Conservation (phyloP, 2,888 invertebrate genomes). For the Ophion costatus region DNA sequence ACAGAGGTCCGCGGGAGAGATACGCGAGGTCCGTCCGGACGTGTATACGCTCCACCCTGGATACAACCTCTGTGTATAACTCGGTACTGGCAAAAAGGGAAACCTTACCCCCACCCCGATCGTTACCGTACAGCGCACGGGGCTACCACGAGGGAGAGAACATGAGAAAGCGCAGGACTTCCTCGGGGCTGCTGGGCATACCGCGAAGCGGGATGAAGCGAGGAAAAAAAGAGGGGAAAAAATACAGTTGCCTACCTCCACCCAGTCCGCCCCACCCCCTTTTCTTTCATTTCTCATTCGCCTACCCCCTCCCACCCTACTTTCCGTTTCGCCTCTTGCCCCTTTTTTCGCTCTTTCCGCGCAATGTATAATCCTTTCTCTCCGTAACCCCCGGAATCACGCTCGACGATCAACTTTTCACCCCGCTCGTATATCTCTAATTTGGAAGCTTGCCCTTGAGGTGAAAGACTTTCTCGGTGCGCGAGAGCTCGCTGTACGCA, state of each 20-base stretch:
- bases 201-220: conserved; percentile 13
- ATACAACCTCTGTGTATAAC: background rate
- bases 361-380: conserved; percentile 33
- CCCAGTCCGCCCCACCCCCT: conserved; percentile 60
- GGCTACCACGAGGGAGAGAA: conserved; percentile 31
- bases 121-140: background rate
- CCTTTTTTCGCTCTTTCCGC: conserved; percentile 17
- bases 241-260: conserved; percentile 66
- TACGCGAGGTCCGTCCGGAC: conserved; percentile 60
- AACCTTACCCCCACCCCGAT: conserved; percentile 30
- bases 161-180: conserved; percentile 44
- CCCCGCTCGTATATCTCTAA: background rate
- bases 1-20: conserved; percentile 56
- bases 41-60: conserved; percentile 65
- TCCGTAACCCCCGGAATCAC: conserved; percentile 15
- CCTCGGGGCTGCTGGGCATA: conserved; percentile 38
- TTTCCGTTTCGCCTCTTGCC: conserved; percentile 20
- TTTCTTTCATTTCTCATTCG: conserved; percentile 51
- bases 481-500: background rate
- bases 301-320: background rate
- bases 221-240: conserved; percentile 20
- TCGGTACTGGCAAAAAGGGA: conserved; percentile 38
- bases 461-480: background rate
- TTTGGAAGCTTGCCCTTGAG: background rate
- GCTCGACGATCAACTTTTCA: background rate